These are phyloP conservation scores for Zeuzera pyrina DNA, from an alignment of 2,888 invertebrate species.

Conservation along the genomic window DNA sequence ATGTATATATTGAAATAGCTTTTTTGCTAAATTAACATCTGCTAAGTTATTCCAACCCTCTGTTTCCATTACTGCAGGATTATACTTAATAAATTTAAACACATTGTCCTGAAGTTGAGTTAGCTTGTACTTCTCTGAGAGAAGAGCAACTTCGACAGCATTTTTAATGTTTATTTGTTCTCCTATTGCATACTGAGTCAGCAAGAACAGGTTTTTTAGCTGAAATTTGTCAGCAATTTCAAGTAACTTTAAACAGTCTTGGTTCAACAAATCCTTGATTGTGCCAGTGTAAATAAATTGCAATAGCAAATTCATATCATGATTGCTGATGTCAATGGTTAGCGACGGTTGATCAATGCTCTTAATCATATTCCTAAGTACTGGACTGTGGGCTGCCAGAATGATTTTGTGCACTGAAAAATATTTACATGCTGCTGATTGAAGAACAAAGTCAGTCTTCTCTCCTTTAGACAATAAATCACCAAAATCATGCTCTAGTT, in stretches of 20 bases:
- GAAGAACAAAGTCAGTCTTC: conserved; percentile 38
- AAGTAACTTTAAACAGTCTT: conserved; percentile 34
- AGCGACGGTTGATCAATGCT: conserved; percentile 20
- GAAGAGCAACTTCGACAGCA: conserved; percentile 41
- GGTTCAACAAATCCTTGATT: conserved; percentile 32
- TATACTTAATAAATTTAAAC: conserved; percentile 38
- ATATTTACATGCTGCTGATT: conserved; percentile 30
- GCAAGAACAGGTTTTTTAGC: conserved; percentile 28
- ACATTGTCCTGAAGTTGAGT: conserved; percentile 30
- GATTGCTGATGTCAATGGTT: conserved; percentile 34
- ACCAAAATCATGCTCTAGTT: conserved; percentile 36
- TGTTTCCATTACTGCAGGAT: conserved; percentile 38
- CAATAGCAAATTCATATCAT: conserved; percentile 40
- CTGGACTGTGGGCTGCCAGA: conserved; percentile 42
- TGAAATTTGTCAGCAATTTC: conserved; percentile 39
- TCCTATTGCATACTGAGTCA: conserved; percentile 31
- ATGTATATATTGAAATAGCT: conserved; percentile 32
- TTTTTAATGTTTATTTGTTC: conserved; percentile 39
- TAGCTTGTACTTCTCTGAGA: conserved; percentile 43
- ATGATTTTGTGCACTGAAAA: conserved; percentile 44
- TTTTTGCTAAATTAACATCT: conserved; percentile 44
- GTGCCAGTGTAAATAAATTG: conserved; percentile 49
- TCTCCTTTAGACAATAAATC: conserved; percentile 28
- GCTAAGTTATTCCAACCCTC: conserved; percentile 43
- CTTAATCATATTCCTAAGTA: conserved; percentile 33